These are phyloP conservation scores for Haemorhous mexicanus DNA, from an alignment of 2,113 vertebrate species.

Conservation along the genomic window DNA sequence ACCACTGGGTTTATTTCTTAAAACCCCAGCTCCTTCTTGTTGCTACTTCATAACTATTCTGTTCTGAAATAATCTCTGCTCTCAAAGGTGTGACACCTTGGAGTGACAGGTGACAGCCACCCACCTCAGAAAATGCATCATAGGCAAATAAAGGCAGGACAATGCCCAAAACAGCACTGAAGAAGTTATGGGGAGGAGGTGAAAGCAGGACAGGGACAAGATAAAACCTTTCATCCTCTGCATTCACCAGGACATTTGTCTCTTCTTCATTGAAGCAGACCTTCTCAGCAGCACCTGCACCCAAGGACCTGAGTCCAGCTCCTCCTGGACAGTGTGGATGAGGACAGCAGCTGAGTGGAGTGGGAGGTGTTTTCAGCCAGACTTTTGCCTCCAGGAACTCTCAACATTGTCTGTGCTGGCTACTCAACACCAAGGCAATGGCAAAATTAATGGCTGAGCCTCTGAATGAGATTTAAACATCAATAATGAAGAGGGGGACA, in stretches of 20 bases:
- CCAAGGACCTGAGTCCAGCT: not conserved
- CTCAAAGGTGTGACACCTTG: not conserved
- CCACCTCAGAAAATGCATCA: not conserved
- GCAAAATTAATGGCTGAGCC: not conserved
- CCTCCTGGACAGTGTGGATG: accelerated
- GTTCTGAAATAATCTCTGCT: not conserved
- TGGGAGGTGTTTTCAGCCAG: not conserved
- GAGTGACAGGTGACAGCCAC: not conserved
- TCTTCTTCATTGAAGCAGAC: not conserved
- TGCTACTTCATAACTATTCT: not conserved
- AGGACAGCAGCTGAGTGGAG: not conserved
- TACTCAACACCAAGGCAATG: not conserved
- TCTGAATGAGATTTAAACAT: not conserved
- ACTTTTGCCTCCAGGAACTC: not conserved
- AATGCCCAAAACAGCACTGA: not conserved
- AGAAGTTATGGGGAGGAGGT: not conserved
- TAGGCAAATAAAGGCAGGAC: not conserved
- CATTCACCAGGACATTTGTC: not conserved
- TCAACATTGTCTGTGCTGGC: not conserved
- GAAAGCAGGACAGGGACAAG: not conserved
- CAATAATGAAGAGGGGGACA: not conserved
- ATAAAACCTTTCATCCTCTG: not conserved
- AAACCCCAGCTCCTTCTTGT: not conserved
- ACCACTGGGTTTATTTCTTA: not conserved
- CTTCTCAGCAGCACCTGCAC: not conserved